phyloP scores from a whole-genome alignment of 53 echinoderm and acorn worm genomes.

The Arbacia lixula region DNA sequence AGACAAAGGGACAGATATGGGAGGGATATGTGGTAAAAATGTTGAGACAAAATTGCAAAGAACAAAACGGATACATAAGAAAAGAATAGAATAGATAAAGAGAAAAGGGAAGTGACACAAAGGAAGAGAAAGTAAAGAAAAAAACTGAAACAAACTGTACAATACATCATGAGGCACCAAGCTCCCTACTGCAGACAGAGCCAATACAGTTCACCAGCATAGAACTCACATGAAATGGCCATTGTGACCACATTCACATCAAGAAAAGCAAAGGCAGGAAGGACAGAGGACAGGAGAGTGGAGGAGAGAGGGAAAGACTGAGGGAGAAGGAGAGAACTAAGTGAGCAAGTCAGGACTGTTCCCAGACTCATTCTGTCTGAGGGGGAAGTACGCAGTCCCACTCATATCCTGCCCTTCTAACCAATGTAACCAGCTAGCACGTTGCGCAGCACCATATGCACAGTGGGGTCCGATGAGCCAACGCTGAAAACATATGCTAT shows the following conservation, averaged over 20 bases:
- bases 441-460: background rate
- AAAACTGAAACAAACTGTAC: no score
- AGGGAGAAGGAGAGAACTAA: background rate
- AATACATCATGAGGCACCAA: no score
- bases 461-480: background rate
- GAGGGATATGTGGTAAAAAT: no score
- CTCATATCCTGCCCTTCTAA: slow-evolving; percentile 34
- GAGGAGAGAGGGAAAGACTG: background rate
- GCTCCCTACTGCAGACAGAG: no score
- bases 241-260: no score
- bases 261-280: no score
- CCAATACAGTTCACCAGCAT: no score
- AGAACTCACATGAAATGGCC: no score
- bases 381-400: slow-evolving; percentile 49
- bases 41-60: no score
- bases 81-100: no score
- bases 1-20: no score
- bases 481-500: slow-evolving; percentile 9
- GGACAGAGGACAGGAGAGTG: background rate
- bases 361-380: slow-evolving; percentile 45
- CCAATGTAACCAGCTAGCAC: slow-evolving; percentile 7
- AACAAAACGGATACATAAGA: no score
- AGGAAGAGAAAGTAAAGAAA: background rate
- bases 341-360: slow-evolving; percentile 18
- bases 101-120: background rate